Evolutionary conservation across 2,797 vertebrate genomes (phyloP).

Genomic region (Gallirallus australis): DNA sequence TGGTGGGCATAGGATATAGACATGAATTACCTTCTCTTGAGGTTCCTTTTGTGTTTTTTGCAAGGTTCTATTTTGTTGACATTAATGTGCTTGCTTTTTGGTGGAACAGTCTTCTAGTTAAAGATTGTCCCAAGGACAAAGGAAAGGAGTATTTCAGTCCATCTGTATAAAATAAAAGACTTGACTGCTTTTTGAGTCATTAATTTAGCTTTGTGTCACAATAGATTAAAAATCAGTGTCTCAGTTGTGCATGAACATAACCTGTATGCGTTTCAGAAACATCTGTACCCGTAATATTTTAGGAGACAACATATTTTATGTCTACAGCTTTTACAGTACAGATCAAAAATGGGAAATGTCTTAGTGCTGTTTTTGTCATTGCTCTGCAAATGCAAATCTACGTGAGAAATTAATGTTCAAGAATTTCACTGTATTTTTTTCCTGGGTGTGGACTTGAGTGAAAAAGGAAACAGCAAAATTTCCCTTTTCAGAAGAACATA

Average conservation of each 20-base stretch:
- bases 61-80: background rate
- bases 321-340: background rate
- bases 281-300: background rate
- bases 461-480: constrained; percentile 50
- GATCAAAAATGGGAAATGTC: background rate
- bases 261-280: fast-evolving
- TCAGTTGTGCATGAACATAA: background rate
- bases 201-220: background rate
- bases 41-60: background rate
- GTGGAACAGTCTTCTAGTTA: background rate
- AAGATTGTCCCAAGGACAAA: background rate
- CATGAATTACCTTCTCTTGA: background rate
- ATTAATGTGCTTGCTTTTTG: background rate
- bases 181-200: background rate
- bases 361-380: background rate
- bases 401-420: background rate
- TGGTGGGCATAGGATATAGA: background rate
- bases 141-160: background rate
- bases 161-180: background rate
- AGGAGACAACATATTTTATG: background rate
- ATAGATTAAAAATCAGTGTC: background rate
- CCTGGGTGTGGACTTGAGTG: constrained; percentile 31
- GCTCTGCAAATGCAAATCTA: background rate
- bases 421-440: constrained; percentile 27
- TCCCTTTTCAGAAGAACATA: constrained; percentile 35